Evolutionary conservation across 2,888 invertebrate genomes (phyloP).

Genomic region (Acanthosepion esculentum): DNA sequence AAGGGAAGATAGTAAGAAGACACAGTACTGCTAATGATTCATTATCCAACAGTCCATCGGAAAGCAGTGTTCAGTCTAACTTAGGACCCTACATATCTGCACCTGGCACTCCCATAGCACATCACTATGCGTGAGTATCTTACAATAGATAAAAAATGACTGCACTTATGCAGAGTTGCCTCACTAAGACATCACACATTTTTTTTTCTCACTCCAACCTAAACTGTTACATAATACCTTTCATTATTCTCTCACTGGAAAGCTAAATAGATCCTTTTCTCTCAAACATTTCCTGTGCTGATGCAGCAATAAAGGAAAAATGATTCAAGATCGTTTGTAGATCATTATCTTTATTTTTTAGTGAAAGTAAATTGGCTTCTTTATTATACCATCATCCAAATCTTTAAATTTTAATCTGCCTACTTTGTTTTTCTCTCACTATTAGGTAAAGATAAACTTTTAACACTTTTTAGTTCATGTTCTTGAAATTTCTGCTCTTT

Average conservation of each 20-base stretch:
- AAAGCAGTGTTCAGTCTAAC: conserved; percentile 59
- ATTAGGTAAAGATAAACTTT: not conserved
- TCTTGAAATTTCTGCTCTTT: too few species aligned
- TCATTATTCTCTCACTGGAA: not conserved
- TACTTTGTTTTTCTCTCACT: not conserved
- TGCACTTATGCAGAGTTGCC: not conserved
- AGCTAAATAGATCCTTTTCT: not conserved
- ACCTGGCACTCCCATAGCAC: conserved; percentile 81
- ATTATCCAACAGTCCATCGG: conserved; percentile 62
- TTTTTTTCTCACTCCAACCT: not conserved
- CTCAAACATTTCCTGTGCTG: not conserved
- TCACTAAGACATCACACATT: not conserved
- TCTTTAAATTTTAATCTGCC: not conserved
- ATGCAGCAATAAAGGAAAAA: not conserved
- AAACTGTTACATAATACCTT: not conserved
- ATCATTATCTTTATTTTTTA: not conserved
- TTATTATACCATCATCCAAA: not conserved
- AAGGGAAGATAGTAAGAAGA: conserved; percentile 70
- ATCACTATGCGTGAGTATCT: conserved; percentile 79
- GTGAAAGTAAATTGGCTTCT: not conserved
- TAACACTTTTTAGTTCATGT: not conserved
- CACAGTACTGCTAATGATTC: conserved; percentile 62
- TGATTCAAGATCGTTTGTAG: not conserved
- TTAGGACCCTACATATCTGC: conserved; percentile 77
- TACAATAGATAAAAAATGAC: not conserved